Evolutionary conservation across 1,140 invertebrate species (phyloP).

Genomic region (Bombyx mandarina): DNA sequence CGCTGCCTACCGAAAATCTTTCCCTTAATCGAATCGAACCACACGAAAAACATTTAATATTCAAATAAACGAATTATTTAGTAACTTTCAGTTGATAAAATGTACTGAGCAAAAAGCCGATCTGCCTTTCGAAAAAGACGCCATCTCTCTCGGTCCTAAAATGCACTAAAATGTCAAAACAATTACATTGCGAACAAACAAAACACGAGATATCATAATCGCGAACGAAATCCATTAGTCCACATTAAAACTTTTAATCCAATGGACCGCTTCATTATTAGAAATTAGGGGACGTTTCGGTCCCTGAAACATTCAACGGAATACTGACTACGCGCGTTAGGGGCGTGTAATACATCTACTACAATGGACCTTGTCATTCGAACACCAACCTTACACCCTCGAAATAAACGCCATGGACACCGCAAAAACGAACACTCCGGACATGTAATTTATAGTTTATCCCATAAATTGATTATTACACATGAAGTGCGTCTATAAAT

Average conservation of each 20-base stretch:
- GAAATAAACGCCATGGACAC: background rate
- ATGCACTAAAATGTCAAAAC: too few species aligned
- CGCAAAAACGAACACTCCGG: background rate
- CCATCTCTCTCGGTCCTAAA: too few species aligned
- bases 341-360: conserved; percentile 7
- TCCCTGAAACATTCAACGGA: conserved; percentile 3
- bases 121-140: too few species aligned
- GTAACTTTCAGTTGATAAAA: too few species aligned
- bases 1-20: too few species aligned
- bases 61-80: too few species aligned
- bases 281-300: conserved; percentile 25
- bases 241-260: conserved; percentile 25
- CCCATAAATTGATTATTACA: conserved; percentile 50
- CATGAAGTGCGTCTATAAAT: conserved; percentile 39
- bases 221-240: conserved; percentile 15
- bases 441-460: conserved; percentile 43
- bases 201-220: conserved; percentile 6
- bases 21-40: too few species aligned
- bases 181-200: too few species aligned
- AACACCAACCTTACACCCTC: conserved; percentile 2
- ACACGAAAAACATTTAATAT: too few species aligned
- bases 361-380: background rate
- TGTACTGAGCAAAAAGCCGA: too few species aligned
- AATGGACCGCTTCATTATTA: conserved; percentile 31
- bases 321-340: background rate